Conservation (phyloP, 2,888 invertebrate genomes). For the Sthenelais limicola region DNA sequence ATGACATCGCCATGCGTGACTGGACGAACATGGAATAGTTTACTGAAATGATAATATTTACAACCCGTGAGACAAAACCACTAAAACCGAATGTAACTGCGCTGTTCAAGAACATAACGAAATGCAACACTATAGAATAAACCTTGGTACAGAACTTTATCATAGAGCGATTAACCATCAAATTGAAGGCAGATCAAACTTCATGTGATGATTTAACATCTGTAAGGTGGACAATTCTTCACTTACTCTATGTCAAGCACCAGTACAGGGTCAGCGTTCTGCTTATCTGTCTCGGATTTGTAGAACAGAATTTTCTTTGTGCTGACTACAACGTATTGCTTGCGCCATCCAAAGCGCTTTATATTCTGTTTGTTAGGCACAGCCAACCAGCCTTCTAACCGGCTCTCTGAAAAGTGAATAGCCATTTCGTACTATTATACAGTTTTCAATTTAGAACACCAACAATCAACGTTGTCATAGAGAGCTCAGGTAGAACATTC, state of each 20-base stretch:
- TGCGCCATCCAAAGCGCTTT: slow-evolving; percentile 95
- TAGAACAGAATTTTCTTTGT: slow-evolving; percentile 98
- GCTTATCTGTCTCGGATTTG: slow-evolving; percentile 90
- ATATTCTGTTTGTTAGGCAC: slow-evolving; percentile 97
- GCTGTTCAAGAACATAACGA: no score
- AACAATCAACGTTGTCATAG: no score
- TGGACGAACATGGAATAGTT: slow-evolving; percentile 98
- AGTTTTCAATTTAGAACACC: no score
- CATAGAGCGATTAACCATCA: neutral
- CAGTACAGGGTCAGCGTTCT: slow-evolving; percentile 93
- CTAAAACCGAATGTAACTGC: neutral
- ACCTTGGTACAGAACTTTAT: neutral
- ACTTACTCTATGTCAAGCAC: slow-evolving; percentile 94
- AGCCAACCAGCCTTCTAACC: slow-evolving; percentile 95
- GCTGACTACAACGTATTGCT: slow-evolving; percentile 96
- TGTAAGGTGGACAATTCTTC: neutral
- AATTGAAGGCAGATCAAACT: neutral
- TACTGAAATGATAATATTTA: no score
- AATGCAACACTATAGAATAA: no score
- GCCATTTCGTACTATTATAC: no score
- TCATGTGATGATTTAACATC: neutral
- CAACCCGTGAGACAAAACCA: no score
- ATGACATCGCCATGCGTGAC: slow-evolving; percentile 99
- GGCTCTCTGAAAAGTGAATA: slow-evolving; percentile 59
- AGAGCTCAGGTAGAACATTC: no score